Evolutionary conservation across 1,140 invertebrate genomes (phyloP).

Genomic region (Dufourea novaeangliae): DNA sequence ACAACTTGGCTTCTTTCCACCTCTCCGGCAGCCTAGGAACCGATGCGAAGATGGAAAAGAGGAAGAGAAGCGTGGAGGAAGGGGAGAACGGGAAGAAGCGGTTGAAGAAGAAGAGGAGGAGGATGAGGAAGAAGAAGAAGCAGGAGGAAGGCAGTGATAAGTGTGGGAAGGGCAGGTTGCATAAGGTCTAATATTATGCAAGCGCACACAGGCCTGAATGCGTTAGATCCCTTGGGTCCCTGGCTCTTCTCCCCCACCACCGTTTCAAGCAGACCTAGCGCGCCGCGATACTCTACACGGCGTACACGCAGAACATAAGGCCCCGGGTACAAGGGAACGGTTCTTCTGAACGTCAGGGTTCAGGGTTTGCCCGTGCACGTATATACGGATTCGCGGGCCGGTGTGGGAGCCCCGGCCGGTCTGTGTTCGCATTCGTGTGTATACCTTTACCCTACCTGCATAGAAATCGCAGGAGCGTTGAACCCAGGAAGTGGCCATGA

Average conservation of each 20-base stretch:
- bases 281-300: conserved; percentile 51
- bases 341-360: conserved; percentile 57
- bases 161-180: conserved; percentile 82
- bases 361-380: conserved; percentile 52
- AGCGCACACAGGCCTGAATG: conserved; percentile 74
- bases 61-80: not conserved
- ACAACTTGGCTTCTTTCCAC: conserved; percentile 18
- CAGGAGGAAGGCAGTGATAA: conserved; percentile 78
- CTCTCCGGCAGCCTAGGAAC: conserved; percentile 9
- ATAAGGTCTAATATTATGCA: conserved; percentile 81
- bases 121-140: conserved; percentile 40
- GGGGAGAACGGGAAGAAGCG: conserved; percentile 5
- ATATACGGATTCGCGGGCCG: conserved; percentile 24
- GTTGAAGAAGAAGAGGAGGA: conserved; percentile 30
- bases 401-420: not conserved
- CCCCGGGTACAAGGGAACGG: conserved; percentile 62
- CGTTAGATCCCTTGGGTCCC: conserved; percentile 74
- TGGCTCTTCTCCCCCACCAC: conserved; percentile 1
- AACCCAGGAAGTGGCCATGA: conserved; percentile 80
- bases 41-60: not conserved
- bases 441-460: conserved; percentile 68
- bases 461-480: conserved; percentile 77
- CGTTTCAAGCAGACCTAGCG: not conserved
- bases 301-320: conserved; percentile 63
- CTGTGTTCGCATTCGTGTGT: conserved; percentile 29